A percentile compares a stretch with the other conserved stretches of the same genome.
These are phyloP conservation scores for Proteles cristata DNA, from an alignment of 2,113 vertebrate genomes.

Conservation along the genomic window DNA sequence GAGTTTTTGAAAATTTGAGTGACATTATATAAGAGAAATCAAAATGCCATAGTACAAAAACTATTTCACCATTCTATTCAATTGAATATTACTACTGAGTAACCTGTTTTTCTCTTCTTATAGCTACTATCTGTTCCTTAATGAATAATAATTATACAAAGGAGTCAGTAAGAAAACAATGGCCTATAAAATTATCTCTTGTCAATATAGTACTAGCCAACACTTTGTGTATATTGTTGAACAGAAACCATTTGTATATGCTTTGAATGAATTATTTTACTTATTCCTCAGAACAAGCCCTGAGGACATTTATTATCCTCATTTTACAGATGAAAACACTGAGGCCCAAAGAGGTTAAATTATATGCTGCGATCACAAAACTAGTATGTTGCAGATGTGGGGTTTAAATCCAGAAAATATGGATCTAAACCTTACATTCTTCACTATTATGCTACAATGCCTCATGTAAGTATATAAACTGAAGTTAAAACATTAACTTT, in stretches of 20 bases:
- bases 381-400: not conserved
- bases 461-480: not conserved
- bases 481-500: not conserved
- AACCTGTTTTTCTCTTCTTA: not conserved
- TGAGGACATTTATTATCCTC: not conserved
- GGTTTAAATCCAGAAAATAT: not conserved
- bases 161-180: not conserved
- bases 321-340: not conserved
- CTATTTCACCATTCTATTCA: not conserved
- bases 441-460: not conserved
- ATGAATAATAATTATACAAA: not conserved
- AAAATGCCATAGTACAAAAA: not conserved
- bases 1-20: not conserved
- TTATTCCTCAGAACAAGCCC: not conserved
- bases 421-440: not conserved
- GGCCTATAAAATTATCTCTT: not conserved
- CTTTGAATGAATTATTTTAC: not conserved
- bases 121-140: not conserved
- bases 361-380: not conserved
- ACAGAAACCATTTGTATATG: not conserved
- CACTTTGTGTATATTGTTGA: not conserved
- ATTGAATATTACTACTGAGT: not conserved
- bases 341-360: not conserved
- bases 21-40: not conserved
- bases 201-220: not conserved